Percentiles rank a stretch among this genome's conserved stretches.
phyloP scores from a whole-genome alignment of 2,797 vertebrate genomes.

The Sebastes minor region DNA sequence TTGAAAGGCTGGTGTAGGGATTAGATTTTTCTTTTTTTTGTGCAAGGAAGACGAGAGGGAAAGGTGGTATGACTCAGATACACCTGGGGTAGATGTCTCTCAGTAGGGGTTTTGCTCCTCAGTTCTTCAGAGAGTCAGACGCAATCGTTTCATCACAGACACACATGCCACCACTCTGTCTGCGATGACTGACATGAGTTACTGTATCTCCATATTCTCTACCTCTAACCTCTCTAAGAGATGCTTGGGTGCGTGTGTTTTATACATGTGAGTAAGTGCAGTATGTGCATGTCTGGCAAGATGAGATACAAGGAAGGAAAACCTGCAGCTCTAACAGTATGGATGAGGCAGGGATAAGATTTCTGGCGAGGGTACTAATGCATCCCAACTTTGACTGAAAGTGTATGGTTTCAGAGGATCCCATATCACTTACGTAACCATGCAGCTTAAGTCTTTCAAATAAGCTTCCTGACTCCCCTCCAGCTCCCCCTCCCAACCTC shows the following conservation, averaged over 20 bases:
- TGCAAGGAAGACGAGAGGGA: neutral
- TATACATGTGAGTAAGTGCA: slow-evolving; percentile 29
- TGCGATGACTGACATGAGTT: slow-evolving; percentile 2
- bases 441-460: slow-evolving; percentile 68
- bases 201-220: slow-evolving; percentile 11
- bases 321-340: slow-evolving; percentile 34
- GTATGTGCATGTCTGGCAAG: slow-evolving; percentile 20
- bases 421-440: slow-evolving; percentile 71
- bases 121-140: neutral
- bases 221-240: neutral
- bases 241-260: slow-evolving; percentile 20
- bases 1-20: slow-evolving; percentile 3
- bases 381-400: slow-evolving; percentile 62
- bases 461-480: slow-evolving; percentile 59
- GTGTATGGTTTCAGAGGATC: slow-evolving; percentile 64
- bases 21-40: slow-evolving; percentile 27
- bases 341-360: slow-evolving; percentile 32
- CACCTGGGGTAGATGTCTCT: slow-evolving; percentile 24
- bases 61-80: slow-evolving; percentile 39
- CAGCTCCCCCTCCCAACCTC: slow-evolving; percentile 45
- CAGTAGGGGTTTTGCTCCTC: slow-evolving; percentile 4
- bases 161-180: slow-evolving; percentile 13
- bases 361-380: slow-evolving; percentile 48
- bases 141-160: slow-evolving; percentile 5
- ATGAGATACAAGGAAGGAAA: slow-evolving; percentile 12